A percentile compares a stretch with the other conserved stretches of the same genome.
Conservation (phyloP, 2,113 vertebrate species). For the Vulpes ferrilata region DNA sequence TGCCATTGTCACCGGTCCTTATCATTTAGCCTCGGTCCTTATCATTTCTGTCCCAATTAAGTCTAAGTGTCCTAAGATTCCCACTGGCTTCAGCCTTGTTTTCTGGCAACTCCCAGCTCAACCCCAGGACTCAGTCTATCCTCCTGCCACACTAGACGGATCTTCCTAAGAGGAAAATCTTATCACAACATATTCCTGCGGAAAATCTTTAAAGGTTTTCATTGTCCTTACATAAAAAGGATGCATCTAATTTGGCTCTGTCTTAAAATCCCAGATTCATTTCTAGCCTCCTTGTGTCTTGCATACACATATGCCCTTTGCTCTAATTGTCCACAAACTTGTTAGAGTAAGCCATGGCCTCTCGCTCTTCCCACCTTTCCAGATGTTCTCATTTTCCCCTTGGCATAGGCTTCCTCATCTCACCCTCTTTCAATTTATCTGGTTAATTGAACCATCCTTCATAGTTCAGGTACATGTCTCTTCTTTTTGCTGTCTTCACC, state of each 20-base stretch:
- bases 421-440: background rate
- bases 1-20: background rate
- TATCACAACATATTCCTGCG: background rate
- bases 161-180: constrained; percentile 10
- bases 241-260: background rate
- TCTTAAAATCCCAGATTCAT: background rate
- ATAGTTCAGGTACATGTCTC: background rate
- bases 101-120: background rate
- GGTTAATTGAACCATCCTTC: background rate
- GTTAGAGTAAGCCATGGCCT: background rate
- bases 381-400: background rate
- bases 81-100: background rate
- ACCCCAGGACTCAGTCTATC: background rate
- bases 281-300: background rate
- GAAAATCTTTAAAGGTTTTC: background rate
- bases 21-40: background rate
- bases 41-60: constrained; percentile 21
- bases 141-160: background rate
- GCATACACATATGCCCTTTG: background rate
- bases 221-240: constrained; percentile 1
- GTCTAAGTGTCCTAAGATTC: background rate
- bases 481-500: background rate
- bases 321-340: background rate
- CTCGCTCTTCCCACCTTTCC: background rate
- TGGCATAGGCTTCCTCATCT: background rate